phyloP scores from a whole-genome alignment of 2,888 invertebrate genomes.

The Creontiades dilutus region DNA sequence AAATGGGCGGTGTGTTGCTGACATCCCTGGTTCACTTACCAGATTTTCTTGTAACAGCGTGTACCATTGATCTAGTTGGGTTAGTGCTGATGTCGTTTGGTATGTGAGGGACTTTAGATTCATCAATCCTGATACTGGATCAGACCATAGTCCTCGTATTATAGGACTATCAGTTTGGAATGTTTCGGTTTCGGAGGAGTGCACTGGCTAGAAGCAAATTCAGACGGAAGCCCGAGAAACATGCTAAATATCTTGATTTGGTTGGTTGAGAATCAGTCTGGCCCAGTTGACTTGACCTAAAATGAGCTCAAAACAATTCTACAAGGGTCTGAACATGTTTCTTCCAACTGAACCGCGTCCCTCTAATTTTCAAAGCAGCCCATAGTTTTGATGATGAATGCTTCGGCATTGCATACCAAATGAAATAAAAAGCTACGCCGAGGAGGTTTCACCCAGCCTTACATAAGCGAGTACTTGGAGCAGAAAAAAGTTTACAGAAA shows the following conservation, averaged over 20 bases:
- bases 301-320: neutral
- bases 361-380: neutral
- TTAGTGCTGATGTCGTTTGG: neutral
- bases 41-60: slow-evolving; percentile 31
- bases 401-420: neutral
- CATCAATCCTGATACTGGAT: neutral
- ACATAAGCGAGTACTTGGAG: neutral
- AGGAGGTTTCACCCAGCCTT: neutral
- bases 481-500: neutral
- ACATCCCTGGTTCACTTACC: neutral
- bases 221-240: neutral
- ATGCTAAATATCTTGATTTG: neutral
- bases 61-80: slow-evolving; percentile 54
- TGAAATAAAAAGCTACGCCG: neutral
- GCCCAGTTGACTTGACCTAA: neutral
- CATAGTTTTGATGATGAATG: slow-evolving; percentile 37
- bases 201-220: neutral
- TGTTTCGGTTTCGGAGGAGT: neutral
- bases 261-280: neutral
- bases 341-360: neutral
- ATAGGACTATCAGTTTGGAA: neutral
- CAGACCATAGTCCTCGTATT: slow-evolving; percentile 19
- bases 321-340: slow-evolving; percentile 1
- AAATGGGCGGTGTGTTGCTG: slow-evolving; percentile 44
- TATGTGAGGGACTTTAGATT: slow-evolving; percentile 15